Evolutionary conservation across 1,140 invertebrate species (phyloP), one percentile per base, ranked within the genome.

Genomic region (Phthorimaea operculella): DNA sequence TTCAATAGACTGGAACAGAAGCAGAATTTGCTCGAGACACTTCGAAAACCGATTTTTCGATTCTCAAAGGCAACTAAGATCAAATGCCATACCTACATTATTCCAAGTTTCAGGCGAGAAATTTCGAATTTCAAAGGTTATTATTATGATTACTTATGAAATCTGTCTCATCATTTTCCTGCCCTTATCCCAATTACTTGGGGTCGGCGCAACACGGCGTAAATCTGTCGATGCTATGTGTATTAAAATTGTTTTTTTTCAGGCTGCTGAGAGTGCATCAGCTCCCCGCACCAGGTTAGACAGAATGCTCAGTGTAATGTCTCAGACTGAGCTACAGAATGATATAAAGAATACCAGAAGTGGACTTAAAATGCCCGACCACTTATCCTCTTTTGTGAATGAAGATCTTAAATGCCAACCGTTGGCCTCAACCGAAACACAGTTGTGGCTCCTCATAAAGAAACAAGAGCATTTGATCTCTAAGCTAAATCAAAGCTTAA

Each of bases 31-130:
- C 55, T 83, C 80, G 0, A 79, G 67, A 50, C 80, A 83, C 67
- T 83, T 83, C 68, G 77, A 83, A 54, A 55, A 64, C 10, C 79
- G 76, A 63, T 74, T 65, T 65, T 76, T 81, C 64, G 72, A 83
- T 68, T 51, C 63, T 39, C 66, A 73, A 52, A 67, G 68, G 54
- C 79, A 60, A 61, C 62, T 83, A 1, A 75, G 61, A 44, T 66
- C 70, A 3, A 70, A 70, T 68, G 78, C 80, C 18, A 42, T 83
- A 44, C 80, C 80, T 6, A 79, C 76, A 48, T 39, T 83, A 44
- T 83, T 83, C 50, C 60, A 65, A 9, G 44, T 9, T 15, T 15
- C 12, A 4, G 21, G 21, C 21, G 2, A 28, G 21, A 28, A 28
- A 28, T 6, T 4, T 28, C 2, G 21, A 28, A 28, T 28, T 28